Percentiles rank a stretch among this genome's conserved stretches.
phyloP scores from a whole-genome alignment of 2,113 vertebrate species.

The Alaudala cheleensis region DNA sequence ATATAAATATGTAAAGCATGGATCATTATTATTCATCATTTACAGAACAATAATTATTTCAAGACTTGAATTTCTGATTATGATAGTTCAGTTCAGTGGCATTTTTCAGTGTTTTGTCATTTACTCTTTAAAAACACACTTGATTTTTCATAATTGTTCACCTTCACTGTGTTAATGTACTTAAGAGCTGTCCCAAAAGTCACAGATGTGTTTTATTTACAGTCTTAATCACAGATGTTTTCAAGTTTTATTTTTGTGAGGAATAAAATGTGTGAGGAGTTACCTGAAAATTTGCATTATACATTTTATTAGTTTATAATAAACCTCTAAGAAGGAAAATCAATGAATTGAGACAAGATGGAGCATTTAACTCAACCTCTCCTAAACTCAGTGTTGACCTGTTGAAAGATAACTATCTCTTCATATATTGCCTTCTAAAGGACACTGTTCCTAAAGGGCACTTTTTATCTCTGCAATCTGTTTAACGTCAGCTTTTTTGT shows the following conservation, averaged over 20 bases:
- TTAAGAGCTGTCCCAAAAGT: background rate
- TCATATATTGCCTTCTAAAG: background rate
- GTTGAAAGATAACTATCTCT: background rate
- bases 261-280: background rate
- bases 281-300: background rate
- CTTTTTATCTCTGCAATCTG: background rate
- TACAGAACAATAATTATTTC: background rate
- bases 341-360: background rate
- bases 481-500: background rate
- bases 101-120: background rate
- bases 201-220: background rate
- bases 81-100: background rate
- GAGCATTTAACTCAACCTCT: background rate
- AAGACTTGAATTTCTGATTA: background rate
- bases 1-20: background rate
- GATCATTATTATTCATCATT: background rate
- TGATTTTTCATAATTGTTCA: background rate
- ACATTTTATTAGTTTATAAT: background rate
- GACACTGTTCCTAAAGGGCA: background rate
- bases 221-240: background rate
- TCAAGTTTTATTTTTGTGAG: background rate
- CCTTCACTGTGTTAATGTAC: background rate
- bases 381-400: background rate
- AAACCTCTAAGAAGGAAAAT: background rate
- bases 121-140: background rate